Evolutionary conservation across 2,113 vertebrate genomes (phyloP), one percentile per base, ranked within the genome.

Genomic region (Carlito syrichta): DNA sequence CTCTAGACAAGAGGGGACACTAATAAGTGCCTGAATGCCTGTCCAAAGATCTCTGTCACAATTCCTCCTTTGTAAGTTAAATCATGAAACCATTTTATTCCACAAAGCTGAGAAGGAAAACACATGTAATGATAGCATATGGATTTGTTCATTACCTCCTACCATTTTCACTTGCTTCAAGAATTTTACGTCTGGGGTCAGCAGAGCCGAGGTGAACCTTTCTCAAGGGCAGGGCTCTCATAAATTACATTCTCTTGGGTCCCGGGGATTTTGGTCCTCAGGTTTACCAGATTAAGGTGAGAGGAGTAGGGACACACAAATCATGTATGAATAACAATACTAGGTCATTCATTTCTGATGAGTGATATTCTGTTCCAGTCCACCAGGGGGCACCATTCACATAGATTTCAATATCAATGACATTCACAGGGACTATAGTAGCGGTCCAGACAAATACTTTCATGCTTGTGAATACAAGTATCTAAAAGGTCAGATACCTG

Each of bases 361-460:
- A 56, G 8, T 77, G 40, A 19, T 76, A 69, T 45, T 92, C 48
- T 94, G 74, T 32, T 52, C n/a, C 12, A 14, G 1, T 69, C 95
- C 91, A 95, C 62, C 50, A 96, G 95, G 88, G 88, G 96, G 83
- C 86, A 45, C 50, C 62, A 92, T 95, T 83, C 62, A 62, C 91
- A 92, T 8, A 84, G 25, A 60, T 27, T 78, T 96, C 56, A 40
- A 17, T 35, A 19, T 1, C 43, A 88, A 48, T 10, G 40, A 25
- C 3, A 20, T 3, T 19, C 30, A 1, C 6, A 62, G 27, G 16
- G 35, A 60, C 69, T 10, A 32, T 56, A 81, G 11, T 1, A 4
- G 0, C 22, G 4, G 8, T 40, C 8, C 20, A 32, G 30, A 50
- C 95, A 73, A 66, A 58, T 0, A 43, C n/a, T n/a, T n/a, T n/a